A percentile compares a stretch with the other conserved stretches of the same genome.
phyloP scores from a whole-genome alignment of 2,888 invertebrate species.

The Carpatolechia fugitivella region DNA sequence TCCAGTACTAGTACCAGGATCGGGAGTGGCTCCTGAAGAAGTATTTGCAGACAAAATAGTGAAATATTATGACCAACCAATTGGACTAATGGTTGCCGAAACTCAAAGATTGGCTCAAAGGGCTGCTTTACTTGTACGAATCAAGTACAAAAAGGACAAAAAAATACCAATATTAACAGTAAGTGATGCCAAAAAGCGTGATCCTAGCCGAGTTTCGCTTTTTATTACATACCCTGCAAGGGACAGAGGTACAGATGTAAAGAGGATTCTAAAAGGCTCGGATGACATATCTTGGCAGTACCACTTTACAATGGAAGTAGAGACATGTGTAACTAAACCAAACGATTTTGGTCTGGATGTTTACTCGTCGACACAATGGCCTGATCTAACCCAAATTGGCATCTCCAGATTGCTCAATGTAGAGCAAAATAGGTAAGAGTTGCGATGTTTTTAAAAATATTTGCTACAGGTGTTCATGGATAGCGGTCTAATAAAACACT shows the following conservation, averaged over 20 bases:
- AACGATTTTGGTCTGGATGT: conserved; percentile 84
- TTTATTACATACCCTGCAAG: conserved; percentile 43
- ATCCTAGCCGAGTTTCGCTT: conserved; percentile 31
- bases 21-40: conserved; percentile 37
- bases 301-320: conserved; percentile 85
- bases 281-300: conserved; percentile 80
- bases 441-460: not conserved
- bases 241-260: conserved; percentile 55
- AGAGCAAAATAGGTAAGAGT: conserved; percentile 75
- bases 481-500: not conserved
- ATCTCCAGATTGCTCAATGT: conserved; percentile 74
- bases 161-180: conserved; percentile 27
- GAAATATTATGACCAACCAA: conserved; percentile 78
- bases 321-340: conserved; percentile 79
- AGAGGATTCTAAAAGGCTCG: conserved; percentile 76
- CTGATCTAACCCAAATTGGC: conserved; percentile 73
- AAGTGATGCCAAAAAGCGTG: conserved; percentile 20
- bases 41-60: conserved; percentile 64
- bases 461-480: not conserved
- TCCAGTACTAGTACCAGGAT: conserved; percentile 12
- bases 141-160: conserved; percentile 56
- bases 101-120: conserved; percentile 61
- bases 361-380: conserved; percentile 77
- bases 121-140: conserved; percentile 70
- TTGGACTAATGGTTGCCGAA: conserved; percentile 81